phyloP scores from a whole-genome alignment of 1,140 invertebrate species.

The Aleiodes sp. region DNA sequence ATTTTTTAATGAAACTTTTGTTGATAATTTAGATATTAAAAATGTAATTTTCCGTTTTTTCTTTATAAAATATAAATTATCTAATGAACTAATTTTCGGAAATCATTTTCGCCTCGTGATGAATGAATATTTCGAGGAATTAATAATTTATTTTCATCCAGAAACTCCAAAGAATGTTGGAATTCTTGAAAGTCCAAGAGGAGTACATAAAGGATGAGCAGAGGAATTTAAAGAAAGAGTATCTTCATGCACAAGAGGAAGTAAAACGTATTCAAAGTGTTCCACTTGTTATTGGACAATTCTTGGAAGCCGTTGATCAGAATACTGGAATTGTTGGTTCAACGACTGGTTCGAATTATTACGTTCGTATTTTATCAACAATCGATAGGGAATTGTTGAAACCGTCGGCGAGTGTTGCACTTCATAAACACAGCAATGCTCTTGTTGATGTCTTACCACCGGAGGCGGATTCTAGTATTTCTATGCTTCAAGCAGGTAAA shows the following conservation, averaged over 20 bases:
- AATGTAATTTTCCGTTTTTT: no score
- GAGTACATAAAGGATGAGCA: conserved; percentile 99
- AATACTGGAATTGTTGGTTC: conserved; percentile 92
- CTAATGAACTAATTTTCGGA: no score
- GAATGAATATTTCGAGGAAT: conserved; percentile 15
- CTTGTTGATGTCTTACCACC: conserved; percentile 96
- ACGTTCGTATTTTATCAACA: conserved; percentile 95
- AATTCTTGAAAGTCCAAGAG: conserved; percentile 97
- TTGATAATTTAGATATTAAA: no score
- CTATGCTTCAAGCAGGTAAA: conserved; percentile 96
- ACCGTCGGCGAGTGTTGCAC: conserved; percentile 93
- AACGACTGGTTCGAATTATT: conserved; percentile 93
- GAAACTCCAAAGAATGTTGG: conserved; percentile 95
- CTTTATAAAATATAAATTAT: no score
- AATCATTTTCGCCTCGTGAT: no score
- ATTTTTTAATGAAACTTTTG: no score
- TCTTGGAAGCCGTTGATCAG: conserved; percentile 97
- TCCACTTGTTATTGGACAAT: conserved; percentile 97
- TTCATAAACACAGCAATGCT: conserved; percentile 98
- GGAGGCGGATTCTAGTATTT: conserved; percentile 97
- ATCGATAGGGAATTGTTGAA: conserved; percentile 96
- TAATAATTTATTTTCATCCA: conserved; percentile 57
- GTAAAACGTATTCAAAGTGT: conserved; percentile 98
- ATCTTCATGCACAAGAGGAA: conserved; percentile 97
- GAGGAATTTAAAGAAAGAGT: conserved; percentile 96